These are phyloP conservation scores for Dromas ardeola DNA, from an alignment of 2,113 vertebrate genomes.

Conservation along the genomic window DNA sequence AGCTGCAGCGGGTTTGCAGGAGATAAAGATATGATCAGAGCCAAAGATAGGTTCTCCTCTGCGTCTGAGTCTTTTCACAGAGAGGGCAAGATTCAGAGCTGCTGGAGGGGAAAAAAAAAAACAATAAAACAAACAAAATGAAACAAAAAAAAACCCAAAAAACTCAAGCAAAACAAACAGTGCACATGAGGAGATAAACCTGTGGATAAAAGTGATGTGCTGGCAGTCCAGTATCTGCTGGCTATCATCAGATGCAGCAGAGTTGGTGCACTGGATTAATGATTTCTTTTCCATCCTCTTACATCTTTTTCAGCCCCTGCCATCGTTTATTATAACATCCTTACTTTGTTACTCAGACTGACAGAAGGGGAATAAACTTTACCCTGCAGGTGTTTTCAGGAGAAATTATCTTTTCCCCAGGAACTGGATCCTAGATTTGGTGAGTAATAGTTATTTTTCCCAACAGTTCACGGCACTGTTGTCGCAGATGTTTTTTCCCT, in stretches of 20 bases:
- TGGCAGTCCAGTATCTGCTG: slow-evolving; percentile 7
- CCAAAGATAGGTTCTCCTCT: neutral
- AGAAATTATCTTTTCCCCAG: slow-evolving; percentile 2
- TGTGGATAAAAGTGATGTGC: neutral
- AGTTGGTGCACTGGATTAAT: slow-evolving; percentile 3
- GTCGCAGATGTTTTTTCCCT: neutral
- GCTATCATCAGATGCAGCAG: neutral
- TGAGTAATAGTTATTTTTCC: neutral
- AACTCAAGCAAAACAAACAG: neutral
- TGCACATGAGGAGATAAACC: neutral
- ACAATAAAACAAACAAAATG: neutral
- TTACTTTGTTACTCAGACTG: slow-evolving; percentile 6
- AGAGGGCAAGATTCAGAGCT: neutral
- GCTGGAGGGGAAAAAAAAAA: neutral
- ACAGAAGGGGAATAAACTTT: slow-evolving; percentile 38
- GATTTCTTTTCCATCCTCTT: slow-evolving; percentile 29
- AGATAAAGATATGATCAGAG: neutral
- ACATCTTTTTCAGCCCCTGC: slow-evolving; percentile 23
- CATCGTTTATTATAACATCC: slow-evolving; percentile 6
- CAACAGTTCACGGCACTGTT: neutral
- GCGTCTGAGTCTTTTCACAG: neutral
- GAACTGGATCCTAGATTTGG: neutral
- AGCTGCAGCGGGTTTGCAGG: neutral
- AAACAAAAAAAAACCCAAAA: neutral
- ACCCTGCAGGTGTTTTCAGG: slow-evolving; percentile 31